Evolutionary conservation across 2,797 vertebrate species (phyloP).

Genomic region (Buphagus erythrorhynchus): DNA sequence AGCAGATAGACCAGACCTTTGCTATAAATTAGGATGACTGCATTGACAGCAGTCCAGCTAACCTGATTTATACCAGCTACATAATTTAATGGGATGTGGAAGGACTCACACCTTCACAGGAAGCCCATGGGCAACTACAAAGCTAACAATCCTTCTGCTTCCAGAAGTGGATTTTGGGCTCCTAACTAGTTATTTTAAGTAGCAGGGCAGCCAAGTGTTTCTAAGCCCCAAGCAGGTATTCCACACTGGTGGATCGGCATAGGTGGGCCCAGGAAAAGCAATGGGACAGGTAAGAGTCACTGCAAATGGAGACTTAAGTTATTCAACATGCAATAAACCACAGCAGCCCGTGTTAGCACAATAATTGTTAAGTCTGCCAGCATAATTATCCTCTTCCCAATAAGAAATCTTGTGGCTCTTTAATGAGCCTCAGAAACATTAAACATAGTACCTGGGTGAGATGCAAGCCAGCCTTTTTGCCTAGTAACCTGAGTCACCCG

Average conservation of each 20-base stretch:
- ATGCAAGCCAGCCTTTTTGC: not conserved
- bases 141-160: not conserved
- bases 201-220: not conserved
- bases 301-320: not conserved
- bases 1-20: not conserved
- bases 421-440: not conserved
- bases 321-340: rapidly evolving
- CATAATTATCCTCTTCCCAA: not conserved
- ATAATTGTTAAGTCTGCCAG: not conserved
- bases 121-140: not conserved
- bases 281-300: not conserved
- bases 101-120: not conserved
- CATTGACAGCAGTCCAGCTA: not conserved
- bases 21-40: not conserved
- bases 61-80: not conserved
- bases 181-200: not conserved
- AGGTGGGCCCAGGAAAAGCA: not conserved
- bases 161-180: not conserved
- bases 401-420: not conserved
- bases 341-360: not conserved
- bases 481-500: not conserved
- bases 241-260: not conserved
- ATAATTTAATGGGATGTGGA: not conserved
- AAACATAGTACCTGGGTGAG: not conserved
- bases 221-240: not conserved